A percentile compares a stretch with the other conserved stretches of the same genome.
phyloP scores from a whole-genome alignment of 2,888 invertebrate genomes.

The Calameuta idolon region DNA sequence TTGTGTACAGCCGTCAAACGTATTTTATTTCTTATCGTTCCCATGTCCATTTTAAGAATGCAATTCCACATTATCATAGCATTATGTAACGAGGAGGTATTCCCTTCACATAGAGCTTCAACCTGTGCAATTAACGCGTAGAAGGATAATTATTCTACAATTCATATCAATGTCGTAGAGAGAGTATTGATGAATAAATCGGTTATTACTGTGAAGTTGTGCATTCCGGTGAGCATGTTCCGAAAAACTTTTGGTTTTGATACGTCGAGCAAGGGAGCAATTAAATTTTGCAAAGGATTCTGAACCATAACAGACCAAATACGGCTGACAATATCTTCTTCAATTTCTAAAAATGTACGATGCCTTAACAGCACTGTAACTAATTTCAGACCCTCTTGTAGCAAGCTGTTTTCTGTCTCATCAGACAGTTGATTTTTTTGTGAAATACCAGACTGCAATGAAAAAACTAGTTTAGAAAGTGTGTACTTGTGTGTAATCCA shows the following conservation, averaged over 20 bases:
- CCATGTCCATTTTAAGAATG: conserved; percentile 47
- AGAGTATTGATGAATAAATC: neutral
- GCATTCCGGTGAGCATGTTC: conserved; percentile 35
- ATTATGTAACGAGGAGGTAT: conserved; percentile 37
- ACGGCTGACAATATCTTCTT: conserved; percentile 32
- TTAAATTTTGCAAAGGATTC: conserved; percentile 39
- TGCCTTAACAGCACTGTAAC: conserved; percentile 41
- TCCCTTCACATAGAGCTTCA: conserved; percentile 27
- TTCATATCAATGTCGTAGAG: neutral
- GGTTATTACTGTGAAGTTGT: conserved; percentile 37
- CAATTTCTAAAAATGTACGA: conserved; percentile 38
- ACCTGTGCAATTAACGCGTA: conserved; percentile 31
- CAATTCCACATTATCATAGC: conserved; percentile 48
- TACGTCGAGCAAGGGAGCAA: conserved; percentile 40
- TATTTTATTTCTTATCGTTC: conserved; percentile 40
- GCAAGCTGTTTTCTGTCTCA: conserved; percentile 9
- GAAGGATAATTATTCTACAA: neutral
- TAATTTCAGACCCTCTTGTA: conserved; percentile 43
- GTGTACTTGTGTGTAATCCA: neutral
- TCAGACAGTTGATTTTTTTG: neutral
- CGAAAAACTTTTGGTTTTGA: conserved; percentile 42
- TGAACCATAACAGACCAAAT: conserved; percentile 45
- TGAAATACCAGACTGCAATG: neutral
- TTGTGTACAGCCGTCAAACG: conserved; percentile 40
- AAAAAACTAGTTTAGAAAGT: neutral